phyloP scores from a whole-genome alignment of 1,140 invertebrate genomes.

The Geopemphigus sp. region DNA sequence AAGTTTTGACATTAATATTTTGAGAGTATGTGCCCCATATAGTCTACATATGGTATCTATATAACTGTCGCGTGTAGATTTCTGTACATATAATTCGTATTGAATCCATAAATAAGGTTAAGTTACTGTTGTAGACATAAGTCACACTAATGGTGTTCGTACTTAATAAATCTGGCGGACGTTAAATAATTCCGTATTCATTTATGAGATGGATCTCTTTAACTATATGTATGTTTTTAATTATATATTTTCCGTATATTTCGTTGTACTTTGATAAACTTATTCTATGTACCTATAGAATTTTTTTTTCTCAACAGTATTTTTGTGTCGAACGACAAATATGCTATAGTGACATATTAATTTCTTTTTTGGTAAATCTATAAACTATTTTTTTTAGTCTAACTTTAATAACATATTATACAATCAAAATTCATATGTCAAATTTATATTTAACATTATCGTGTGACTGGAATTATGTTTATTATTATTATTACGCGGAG shows the following conservation, averaged over 20 bases:
- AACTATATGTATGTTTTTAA: too few species aligned
- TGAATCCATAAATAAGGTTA: neutral
- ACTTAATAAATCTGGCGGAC: neutral
- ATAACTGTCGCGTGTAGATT: neutral
- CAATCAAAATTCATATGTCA: neutral
- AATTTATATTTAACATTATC: slow-evolving; percentile 6
- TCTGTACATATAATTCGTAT: neutral
- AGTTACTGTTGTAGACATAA: neutral
- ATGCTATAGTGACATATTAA: too few species aligned
- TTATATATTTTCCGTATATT: neutral
- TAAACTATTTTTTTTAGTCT: neutral
- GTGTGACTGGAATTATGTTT: neutral
- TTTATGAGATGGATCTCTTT: too few species aligned
- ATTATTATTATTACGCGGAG: slow-evolving; percentile 12
- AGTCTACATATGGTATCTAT: too few species aligned
- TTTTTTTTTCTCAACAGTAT: too few species aligned
- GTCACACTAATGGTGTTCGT: neutral
- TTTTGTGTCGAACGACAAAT: too few species aligned
- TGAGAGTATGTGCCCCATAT: too few species aligned
- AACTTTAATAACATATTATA: neutral
- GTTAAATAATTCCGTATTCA: too few species aligned
- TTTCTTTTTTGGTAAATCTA: neutral
- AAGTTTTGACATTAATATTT: neutral
- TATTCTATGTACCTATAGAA: too few species aligned
- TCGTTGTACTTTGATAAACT: too few species aligned